Evolutionary conservation across 2,113 vertebrate species (phyloP).

Genomic region (Sclerurus mexicanus): DNA sequence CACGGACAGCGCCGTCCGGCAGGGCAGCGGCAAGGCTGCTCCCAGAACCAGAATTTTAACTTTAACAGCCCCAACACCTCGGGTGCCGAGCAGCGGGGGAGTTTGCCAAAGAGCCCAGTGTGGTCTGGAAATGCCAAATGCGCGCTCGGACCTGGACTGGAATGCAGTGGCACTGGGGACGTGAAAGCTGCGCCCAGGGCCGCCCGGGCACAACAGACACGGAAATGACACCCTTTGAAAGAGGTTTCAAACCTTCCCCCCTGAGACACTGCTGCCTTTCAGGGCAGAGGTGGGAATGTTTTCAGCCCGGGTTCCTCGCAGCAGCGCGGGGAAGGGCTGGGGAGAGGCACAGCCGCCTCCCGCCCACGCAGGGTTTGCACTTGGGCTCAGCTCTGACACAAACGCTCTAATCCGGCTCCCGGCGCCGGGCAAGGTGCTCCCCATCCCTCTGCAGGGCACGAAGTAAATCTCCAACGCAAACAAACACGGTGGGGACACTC

Average conservation of each 20-base stretch:
- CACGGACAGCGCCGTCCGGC: accelerated
- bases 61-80: not conserved
- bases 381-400: not conserved
- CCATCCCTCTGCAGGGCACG: not conserved
- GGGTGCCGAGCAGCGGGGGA: not conserved
- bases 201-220: not conserved
- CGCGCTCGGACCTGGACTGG: not conserved
- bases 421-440: accelerated
- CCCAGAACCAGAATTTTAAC: not conserved
- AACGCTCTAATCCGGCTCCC: accelerated
- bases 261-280: not conserved
- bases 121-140: not conserved
- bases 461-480: not conserved
- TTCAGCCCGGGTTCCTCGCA: not conserved
- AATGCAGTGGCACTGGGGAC: not conserved
- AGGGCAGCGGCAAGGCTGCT: not conserved
- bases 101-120: not conserved
- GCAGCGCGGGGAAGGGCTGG: not conserved
- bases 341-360: not conserved
- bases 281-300: not conserved
- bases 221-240: not conserved
- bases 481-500: not conserved
- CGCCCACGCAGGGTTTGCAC: not conserved
- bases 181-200: not conserved
- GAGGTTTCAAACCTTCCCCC: not conserved